A percentile compares a stretch with the other conserved stretches of the same genome.
phyloP scores from a whole-genome alignment of 1,140 invertebrate species.

The Psilanteris sp. region DNA sequence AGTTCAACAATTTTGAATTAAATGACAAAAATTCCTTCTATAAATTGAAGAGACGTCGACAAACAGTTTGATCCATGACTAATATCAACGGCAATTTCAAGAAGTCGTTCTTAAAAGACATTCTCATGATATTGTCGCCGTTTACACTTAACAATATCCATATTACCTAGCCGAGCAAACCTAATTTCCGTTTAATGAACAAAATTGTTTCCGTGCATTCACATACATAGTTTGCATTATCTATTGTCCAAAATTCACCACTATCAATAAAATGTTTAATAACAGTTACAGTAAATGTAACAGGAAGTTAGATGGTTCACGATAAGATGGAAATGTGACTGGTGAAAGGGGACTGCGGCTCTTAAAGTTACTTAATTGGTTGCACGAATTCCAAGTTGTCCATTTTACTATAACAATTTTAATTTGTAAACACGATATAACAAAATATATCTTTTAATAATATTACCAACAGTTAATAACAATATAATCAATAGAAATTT shows the following conservation, averaged over 20 bases:
- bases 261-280: slow-evolving; percentile 42
- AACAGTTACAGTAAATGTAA: slow-evolving; percentile 42
- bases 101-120: slow-evolving; percentile 9
- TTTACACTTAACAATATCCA: slow-evolving; percentile 32
- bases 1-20: no score
- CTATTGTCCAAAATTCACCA: slow-evolving; percentile 36
- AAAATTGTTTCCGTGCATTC: slow-evolving; percentile 46
- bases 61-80: slow-evolving; percentile 20
- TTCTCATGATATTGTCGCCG: slow-evolving; percentile 44
- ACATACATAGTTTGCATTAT: slow-evolving; percentile 41
- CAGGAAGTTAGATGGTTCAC: slow-evolving; percentile 1
- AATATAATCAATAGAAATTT: no score
- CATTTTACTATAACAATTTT: no score
- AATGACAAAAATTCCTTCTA: no score
- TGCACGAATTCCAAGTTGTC: no score
- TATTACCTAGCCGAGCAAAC: slow-evolving; percentile 40
- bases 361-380: no score
- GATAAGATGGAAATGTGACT: slow-evolving; percentile 20
- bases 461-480: no score
- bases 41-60: neutral
- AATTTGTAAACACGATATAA: no score
- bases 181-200: slow-evolving; percentile 54
- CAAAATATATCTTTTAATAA: no score
- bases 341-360: neutral
- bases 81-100: slow-evolving; percentile 14